Conservation (phyloP, 2,797 vertebrate species). For the Buceros bicornis region DNA sequence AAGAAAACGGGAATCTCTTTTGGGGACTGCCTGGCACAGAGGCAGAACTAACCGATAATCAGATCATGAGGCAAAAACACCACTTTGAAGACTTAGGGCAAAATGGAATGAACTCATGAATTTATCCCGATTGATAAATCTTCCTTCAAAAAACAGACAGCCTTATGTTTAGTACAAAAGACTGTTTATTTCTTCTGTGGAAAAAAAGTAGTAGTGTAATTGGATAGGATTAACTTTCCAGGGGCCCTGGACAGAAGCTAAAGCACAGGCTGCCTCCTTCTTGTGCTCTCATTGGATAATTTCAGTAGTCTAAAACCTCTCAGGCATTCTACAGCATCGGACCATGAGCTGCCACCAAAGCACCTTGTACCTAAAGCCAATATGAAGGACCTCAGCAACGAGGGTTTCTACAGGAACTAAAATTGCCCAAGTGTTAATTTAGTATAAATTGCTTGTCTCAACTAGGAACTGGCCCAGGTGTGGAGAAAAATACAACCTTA, state of each 20-base stretch:
- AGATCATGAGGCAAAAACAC: not conserved
- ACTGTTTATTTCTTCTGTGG: constrained; percentile 53
- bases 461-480: not conserved
- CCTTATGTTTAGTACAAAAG: constrained; percentile 58
- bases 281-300: not conserved
- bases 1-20: not conserved
- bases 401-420: not conserved
- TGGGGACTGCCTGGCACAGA: not conserved
- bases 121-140: constrained; percentile 52
- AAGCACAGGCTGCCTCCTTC: not conserved
- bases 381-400: not conserved
- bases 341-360: not conserved
- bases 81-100: not conserved
- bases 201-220: constrained; percentile 29
- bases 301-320: not conserved
- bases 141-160: constrained; percentile 47
- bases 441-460: not conserved
- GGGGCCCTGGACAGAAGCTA: constrained; percentile 41
- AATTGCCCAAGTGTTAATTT: not conserved
- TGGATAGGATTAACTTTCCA: constrained; percentile 58
- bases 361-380: not conserved
- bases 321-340: not conserved
- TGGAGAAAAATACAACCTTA: not conserved
- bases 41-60: not conserved
- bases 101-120: constrained; percentile 24